phyloP scores from a whole-genome alignment of 2,113 vertebrate genomes.

The Oryzias woworae region DNA sequence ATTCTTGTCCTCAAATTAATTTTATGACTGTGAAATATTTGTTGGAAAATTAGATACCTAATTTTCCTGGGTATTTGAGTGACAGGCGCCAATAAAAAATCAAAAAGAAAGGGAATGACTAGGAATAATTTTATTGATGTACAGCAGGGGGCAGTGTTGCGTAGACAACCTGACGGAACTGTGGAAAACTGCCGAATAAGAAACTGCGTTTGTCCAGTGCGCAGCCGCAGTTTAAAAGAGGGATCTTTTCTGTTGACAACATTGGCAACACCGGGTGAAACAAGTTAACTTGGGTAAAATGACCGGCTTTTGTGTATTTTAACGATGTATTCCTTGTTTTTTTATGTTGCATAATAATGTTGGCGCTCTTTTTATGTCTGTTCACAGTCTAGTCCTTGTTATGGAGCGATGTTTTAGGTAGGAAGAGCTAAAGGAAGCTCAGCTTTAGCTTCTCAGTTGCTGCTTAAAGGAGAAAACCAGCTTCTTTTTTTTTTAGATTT shows the following conservation, averaged over 20 bases:
- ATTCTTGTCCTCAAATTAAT: too few relatives aligned
- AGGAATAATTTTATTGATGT: too few relatives aligned
- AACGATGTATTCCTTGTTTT: not conserved
- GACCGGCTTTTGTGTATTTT: accelerated
- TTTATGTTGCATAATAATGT: not conserved
- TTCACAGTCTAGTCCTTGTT: constrained; percentile 43
- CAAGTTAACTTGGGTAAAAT: constrained; percentile 9
- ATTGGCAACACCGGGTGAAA: not conserved
- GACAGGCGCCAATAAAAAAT: too few relatives aligned
- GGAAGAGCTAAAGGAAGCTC: constrained; percentile 9
- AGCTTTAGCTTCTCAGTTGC: too few relatives aligned
- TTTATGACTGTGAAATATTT: too few relatives aligned
- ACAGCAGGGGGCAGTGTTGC: too few relatives aligned
- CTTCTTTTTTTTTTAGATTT: constrained; percentile 2
- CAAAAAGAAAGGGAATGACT: too few relatives aligned
- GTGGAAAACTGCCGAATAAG: not conserved
- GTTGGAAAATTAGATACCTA: too few relatives aligned
- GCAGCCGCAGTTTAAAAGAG: too few relatives aligned
- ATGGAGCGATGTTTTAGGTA: constrained; percentile 65
- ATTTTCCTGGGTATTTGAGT: too few relatives aligned
- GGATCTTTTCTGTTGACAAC: too few relatives aligned
- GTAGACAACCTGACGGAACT: accelerated
- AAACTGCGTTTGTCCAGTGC: not conserved
- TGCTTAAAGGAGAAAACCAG: not conserved
- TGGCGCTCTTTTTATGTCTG: constrained; percentile 16